Base-by-base conservation (phyloP, 2,797 vertebrate genomes). In the Poecilia picta region DNA sequence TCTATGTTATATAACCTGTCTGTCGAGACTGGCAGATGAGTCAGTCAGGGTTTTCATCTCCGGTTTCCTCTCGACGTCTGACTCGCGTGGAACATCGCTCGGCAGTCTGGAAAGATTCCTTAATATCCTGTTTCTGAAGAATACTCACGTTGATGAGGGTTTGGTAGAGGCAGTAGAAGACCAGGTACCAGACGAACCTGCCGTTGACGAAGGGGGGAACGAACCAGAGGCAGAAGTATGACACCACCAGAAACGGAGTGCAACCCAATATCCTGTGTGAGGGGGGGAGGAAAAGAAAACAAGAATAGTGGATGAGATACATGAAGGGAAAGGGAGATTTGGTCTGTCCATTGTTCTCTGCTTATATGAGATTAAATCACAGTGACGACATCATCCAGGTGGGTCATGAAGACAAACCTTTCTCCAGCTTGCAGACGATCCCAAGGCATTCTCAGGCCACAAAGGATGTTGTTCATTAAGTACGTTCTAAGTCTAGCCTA, bases 221-320 rank as follows among this genome's bases (percentile, higher is more conserved):
- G 74, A 97, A 98, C 98, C 98, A 99, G 90, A 99, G 95, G 88
- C 97, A 97, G 95, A 99, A 97, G 92, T 99, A 99, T 80, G 97
- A 96, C 64, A 97, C 82, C 73, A 97, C 90, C 1, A 96, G 92
- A 88, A 99, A 98, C 0, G 98, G 98, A 12, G 95, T 96, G 89
- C 96, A 98, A 45, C 97, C 97, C 90, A 99, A 90, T 91, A 98
- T 97, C 98, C 98, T 99, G 80, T 36, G 71, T 41, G 41, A 8
- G 41, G 8, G 23, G 46, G 82, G 2, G 78, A 31, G 1, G 82
- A 10, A 83, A 25, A 55, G 0, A 0, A 16, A 53, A 53, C 20
- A 0, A 53, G 5, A 49, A 36, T 62, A 5, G 55, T 51, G 36
- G 64, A 68, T 68, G 0, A 45, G 2, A 55, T 25, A 0, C 13